A percentile compares a stretch with the other conserved stretches of the same genome.
These are phyloP conservation scores for Parauchenoglanis punctatus DNA, from an alignment of 2,797 vertebrate species.

Conservation along the genomic window DNA sequence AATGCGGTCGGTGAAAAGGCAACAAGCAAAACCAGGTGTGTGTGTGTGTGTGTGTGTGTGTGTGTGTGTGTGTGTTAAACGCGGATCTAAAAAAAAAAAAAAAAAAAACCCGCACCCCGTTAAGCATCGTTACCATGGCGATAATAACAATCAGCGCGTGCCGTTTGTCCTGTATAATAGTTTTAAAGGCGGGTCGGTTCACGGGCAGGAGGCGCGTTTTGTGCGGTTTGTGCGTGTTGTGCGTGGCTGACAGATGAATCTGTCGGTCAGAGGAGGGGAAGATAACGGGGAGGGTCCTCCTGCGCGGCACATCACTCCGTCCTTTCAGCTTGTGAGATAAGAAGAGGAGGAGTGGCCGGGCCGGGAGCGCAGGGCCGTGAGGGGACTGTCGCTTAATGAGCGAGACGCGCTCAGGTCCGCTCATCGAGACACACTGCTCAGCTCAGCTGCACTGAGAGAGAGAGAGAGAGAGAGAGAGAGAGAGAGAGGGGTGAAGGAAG, in stretches of 20 bases:
- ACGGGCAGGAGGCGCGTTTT: background rate
- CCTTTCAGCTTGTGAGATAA: slow-evolving; percentile 81
- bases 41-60: slow-evolving; percentile 19
- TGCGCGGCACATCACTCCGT: slow-evolving; percentile 56
- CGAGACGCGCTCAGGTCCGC: slow-evolving; percentile 68
- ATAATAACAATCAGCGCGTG: slow-evolving; percentile 25
- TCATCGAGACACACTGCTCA: slow-evolving; percentile 64
- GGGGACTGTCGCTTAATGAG: slow-evolving; percentile 79
- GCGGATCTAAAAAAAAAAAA: background rate
- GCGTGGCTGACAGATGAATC: slow-evolving; percentile 32
- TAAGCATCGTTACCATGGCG: slow-evolving; percentile 27
- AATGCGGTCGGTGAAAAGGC: background rate
- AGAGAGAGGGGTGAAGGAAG: slow-evolving; percentile 75
- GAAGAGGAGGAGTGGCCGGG: slow-evolving; percentile 83
- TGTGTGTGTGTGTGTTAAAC: slow-evolving; percentile 6
- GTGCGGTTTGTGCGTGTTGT: background rate
- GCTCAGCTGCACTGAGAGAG: slow-evolving; percentile 71
- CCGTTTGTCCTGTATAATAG: slow-evolving; percentile 13
- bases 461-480: slow-evolving; percentile 66
- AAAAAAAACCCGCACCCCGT: background rate
- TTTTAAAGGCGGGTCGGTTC: slow-evolving; percentile 11
- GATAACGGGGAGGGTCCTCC: slow-evolving; percentile 43
- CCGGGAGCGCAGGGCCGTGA: slow-evolving; percentile 71
- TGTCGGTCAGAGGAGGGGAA: slow-evolving; percentile 37
- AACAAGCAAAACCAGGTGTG: slow-evolving; percentile 23